Evolutionary conservation across 1,140 invertebrate species (phyloP).

Genomic region (Scaptomyza graminum): DNA sequence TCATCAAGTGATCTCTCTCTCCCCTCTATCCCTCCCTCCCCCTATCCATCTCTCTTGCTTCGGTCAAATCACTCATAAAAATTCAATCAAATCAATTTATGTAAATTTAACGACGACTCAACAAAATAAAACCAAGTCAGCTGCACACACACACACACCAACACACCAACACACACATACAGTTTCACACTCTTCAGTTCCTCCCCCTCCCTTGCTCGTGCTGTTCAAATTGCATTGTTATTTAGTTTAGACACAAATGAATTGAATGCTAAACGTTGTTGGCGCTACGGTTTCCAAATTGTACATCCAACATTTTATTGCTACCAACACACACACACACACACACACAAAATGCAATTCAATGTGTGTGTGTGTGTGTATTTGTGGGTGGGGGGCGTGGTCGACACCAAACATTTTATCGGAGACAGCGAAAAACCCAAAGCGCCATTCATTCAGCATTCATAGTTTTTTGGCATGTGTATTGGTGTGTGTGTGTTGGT

Average conservation of each 20-base stretch:
- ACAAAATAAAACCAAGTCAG: slow-evolving; percentile 29
- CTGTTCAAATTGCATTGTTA: slow-evolving; percentile 58
- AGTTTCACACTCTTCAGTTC: no score
- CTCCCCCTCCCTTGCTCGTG: neutral
- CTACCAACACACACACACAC: no score
- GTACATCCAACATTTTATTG: no score
- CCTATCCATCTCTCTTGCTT: neutral
- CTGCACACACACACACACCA: slow-evolving; percentile 9
- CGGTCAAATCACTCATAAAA: slow-evolving; percentile 65
- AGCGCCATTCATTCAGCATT: slow-evolving; percentile 52
- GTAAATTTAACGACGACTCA: slow-evolving; percentile 75
- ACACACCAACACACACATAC: neutral
- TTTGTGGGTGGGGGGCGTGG: slow-evolving; percentile 1
- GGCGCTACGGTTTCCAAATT: no score
- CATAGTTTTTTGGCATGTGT: slow-evolving; percentile 66
- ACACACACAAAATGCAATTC: slow-evolving; percentile 15
- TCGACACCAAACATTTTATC: slow-evolving; percentile 38
- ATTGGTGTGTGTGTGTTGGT: neutral
- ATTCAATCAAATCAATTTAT: slow-evolving; percentile 83
- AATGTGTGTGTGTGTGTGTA: no score
- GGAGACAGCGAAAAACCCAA: neutral
- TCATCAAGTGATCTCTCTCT: slow-evolving; percentile 45
- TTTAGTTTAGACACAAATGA: slow-evolving; percentile 75
- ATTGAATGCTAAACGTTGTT: slow-evolving; percentile 62
- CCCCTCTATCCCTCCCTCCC: no score